Conservation (phyloP, 2,113 vertebrate species). For the zebrafish (Danio rerio) region DNA sequence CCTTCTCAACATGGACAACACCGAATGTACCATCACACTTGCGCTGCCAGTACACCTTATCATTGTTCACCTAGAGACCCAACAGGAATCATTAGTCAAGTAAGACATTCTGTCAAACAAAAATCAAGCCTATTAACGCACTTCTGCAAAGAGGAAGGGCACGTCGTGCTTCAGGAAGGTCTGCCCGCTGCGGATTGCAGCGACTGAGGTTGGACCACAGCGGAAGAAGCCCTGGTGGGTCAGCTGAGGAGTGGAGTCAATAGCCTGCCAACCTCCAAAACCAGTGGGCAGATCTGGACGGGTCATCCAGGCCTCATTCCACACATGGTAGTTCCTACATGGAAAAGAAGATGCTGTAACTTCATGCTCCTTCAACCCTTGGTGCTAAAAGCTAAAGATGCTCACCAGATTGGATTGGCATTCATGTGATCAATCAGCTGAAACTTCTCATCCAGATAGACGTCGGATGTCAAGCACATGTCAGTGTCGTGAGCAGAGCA, state of each 20-base stretch:
- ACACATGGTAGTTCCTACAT: conserved; percentile 92
- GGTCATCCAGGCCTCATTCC: conserved; percentile 96
- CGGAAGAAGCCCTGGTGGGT: conserved; percentile 88
- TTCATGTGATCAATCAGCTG: conserved; percentile 83
- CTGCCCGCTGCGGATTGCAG: conserved; percentile 83
- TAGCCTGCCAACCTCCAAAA: conserved; percentile 86
- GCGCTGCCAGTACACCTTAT: conserved; percentile 88
- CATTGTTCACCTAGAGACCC: conserved; percentile 85
- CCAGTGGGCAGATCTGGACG: conserved; percentile 81
- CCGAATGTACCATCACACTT: conserved; percentile 79
- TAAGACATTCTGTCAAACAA: too few species aligned
- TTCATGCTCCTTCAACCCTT: neutral
- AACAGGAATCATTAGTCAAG: neutral
- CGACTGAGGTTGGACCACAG: conserved; percentile 86
- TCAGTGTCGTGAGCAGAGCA: conserved; percentile 91
- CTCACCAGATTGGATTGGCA: conserved; percentile 86
- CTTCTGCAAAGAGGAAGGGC: conserved; percentile 89
- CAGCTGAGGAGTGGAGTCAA: conserved; percentile 85
- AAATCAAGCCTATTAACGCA: conserved; percentile 57
- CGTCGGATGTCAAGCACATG: conserved; percentile 84
- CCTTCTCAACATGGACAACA: conserved; percentile 82
- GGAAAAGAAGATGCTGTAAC: neutral
- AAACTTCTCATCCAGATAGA: conserved; percentile 88
- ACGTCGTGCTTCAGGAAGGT: conserved; percentile 86
- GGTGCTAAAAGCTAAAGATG: neutral